Conservation (phyloP, 2,113 vertebrate genomes). For the Andinoacara biseriatus region DNA sequence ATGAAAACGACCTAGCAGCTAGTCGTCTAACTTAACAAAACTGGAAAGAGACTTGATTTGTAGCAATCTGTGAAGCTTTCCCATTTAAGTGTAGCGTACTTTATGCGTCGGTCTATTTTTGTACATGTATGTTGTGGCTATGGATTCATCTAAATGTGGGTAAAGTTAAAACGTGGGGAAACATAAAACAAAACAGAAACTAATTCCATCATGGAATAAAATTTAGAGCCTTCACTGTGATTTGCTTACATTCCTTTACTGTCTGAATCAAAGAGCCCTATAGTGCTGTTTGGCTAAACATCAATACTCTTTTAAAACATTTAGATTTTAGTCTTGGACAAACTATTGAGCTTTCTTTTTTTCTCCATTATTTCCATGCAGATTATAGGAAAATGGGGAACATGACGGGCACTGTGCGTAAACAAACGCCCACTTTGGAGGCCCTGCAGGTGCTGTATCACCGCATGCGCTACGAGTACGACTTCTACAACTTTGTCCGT, state of each 20-base stretch:
- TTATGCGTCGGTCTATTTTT: no score
- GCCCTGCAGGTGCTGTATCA: conserved; percentile 95
- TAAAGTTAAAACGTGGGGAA: no score
- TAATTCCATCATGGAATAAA: no score
- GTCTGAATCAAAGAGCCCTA: neutral
- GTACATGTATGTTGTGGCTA: no score
- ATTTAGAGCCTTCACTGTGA: no score
- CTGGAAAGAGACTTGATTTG: neutral
- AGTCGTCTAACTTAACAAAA: neutral
- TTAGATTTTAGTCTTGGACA: neutral
- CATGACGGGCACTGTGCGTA: conserved; percentile 95
- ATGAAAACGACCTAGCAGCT: neutral
- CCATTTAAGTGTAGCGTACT: neutral
- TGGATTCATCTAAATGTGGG: no score
- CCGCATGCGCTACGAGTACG: conserved; percentile 95
- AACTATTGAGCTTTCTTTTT: neutral
- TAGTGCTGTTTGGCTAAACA: neutral
- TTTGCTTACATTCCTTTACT: neutral
- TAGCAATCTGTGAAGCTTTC: neutral
- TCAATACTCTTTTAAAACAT: neutral
- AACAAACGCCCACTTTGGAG: conserved; percentile 91
- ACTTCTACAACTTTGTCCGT: conserved; percentile 96
- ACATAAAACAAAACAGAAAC: no score
- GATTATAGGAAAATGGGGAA: conserved; percentile 96
- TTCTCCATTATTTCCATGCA: conserved; percentile 57